Conservation (phyloP, 1,140 invertebrate genomes). For the Drosophila pectinifera region DNA sequence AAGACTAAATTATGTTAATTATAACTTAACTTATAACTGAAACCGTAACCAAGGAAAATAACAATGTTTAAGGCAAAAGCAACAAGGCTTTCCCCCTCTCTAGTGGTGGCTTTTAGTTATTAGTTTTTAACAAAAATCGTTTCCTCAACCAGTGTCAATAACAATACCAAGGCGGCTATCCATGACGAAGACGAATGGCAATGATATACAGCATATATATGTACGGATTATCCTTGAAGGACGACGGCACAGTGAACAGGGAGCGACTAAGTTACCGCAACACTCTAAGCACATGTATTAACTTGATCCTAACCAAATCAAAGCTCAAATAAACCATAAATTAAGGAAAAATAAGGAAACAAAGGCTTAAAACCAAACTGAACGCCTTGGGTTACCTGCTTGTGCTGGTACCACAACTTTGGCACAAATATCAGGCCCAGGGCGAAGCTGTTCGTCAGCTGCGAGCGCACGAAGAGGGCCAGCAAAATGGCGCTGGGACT, state of each 20-base stretch:
- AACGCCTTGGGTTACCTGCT: conserved; percentile 85
- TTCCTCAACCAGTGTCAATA: conserved; percentile 75
- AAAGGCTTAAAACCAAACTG: conserved; percentile 26
- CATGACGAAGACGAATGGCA: conserved; percentile 41
- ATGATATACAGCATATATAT: conserved; percentile 26
- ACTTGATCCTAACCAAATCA: conserved; percentile 47
- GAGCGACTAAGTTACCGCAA: conserved; percentile 26
- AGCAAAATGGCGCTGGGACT: conserved; percentile 90
- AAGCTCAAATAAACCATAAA: conserved; percentile 39
- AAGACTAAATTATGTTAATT: conserved; percentile 62
- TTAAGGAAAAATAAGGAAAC: conserved; percentile 5
- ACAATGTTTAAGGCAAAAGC: conserved; percentile 52
- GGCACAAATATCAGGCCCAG: conserved; percentile 91
- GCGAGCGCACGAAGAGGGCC: conserved; percentile 90
- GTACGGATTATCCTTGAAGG: neutral
- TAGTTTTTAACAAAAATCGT: conserved; percentile 74
- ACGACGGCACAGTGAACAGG: conserved; percentile 51
- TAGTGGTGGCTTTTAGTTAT: conserved; percentile 12
- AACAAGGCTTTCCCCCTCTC: conserved; percentile 46
- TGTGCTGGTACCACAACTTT: conserved; percentile 91
- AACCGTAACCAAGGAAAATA: conserved; percentile 43
- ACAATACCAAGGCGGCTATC: conserved; percentile 44
- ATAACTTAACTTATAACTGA: conserved; percentile 25
- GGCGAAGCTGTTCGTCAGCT: conserved; percentile 91
- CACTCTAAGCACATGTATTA: conserved; percentile 19